Conservation (phyloP, 37 sponge, comb jelly and placozoan genomes). For the Agelas oroides region DNA sequence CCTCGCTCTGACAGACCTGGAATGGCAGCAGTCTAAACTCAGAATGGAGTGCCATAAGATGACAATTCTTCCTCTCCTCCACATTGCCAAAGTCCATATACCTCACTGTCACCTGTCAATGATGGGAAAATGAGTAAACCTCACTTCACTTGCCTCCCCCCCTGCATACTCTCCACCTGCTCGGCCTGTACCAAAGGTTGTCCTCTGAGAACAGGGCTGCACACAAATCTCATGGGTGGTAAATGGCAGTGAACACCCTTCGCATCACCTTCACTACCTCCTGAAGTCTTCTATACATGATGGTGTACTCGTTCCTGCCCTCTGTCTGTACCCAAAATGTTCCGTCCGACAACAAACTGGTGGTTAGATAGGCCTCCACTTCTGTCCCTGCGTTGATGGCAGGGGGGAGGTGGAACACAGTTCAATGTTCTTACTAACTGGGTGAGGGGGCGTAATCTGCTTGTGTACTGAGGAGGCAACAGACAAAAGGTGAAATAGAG, state of each 20-base stretch:
- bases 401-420: no score
- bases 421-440: no score
- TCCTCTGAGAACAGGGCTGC: conserved; percentile 37
- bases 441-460: no score
- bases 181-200: conserved; percentile 30
- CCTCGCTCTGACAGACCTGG: conserved; percentile 9
- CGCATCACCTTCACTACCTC: neutral
- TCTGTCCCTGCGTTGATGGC: neutral
- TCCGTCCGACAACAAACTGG: neutral
- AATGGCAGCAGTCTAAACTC: conserved; percentile 17
- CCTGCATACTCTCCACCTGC: neutral
- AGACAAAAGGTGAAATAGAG: no score
- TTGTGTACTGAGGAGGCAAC: no score
- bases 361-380: neutral
- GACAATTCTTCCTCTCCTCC: neutral
- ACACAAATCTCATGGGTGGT: conserved; percentile 41
- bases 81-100: conserved; percentile 31
- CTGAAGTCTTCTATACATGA: conserved; percentile 8
- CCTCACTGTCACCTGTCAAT: neutral
- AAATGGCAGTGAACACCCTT: neutral
- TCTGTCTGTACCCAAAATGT: conserved; percentile 10
- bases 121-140: no score
- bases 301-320: neutral
- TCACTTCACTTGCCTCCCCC: neutral
- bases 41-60: conserved; percentile 11